Conservation (phyloP, 2,113 vertebrate species). For the Plecturocebus donacophilus region DNA sequence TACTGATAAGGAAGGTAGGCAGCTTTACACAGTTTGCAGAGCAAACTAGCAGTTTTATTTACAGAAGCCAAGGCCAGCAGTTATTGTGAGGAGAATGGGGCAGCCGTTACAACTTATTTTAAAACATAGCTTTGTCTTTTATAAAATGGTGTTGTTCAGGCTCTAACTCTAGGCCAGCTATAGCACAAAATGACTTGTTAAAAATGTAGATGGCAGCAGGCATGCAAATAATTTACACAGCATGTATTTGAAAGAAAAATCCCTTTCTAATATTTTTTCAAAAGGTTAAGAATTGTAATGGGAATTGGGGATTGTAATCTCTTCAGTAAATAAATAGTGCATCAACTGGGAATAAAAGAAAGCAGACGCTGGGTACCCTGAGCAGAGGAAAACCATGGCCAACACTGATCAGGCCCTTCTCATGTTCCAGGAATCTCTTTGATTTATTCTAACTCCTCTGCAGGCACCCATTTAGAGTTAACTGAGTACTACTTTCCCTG, state of each 20-base stretch:
- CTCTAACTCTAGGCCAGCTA: too few relatives aligned
- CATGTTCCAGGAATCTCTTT: not conserved
- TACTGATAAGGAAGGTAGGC: too few relatives aligned
- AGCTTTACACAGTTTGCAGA: too few relatives aligned
- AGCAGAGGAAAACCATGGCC: not conserved
- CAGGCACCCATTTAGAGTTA: not conserved
- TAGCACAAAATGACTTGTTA: too few relatives aligned
- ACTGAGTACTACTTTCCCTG: not conserved
- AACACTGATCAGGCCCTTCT: not conserved
- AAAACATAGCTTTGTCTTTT: too few relatives aligned
- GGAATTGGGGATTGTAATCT: not conserved
- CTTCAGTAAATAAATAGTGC: not conserved
- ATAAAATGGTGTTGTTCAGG: too few relatives aligned
- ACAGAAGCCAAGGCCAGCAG: too few relatives aligned
- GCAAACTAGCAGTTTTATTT: too few relatives aligned
- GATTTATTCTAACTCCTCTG: not conserved
- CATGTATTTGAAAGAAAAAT: constrained; percentile 19
- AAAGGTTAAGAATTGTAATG: not conserved
- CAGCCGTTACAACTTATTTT: too few relatives aligned
- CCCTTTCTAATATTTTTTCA: constrained; percentile 2
- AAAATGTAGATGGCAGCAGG: not conserved
- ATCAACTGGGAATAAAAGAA: not conserved
- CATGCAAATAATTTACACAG: not conserved
- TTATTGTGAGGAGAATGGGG: too few relatives aligned
- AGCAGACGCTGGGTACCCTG: not conserved